These are phyloP conservation scores for Macroramphosus scolopax DNA, from an alignment of 2,797 vertebrate species.

Conservation along the genomic window DNA sequence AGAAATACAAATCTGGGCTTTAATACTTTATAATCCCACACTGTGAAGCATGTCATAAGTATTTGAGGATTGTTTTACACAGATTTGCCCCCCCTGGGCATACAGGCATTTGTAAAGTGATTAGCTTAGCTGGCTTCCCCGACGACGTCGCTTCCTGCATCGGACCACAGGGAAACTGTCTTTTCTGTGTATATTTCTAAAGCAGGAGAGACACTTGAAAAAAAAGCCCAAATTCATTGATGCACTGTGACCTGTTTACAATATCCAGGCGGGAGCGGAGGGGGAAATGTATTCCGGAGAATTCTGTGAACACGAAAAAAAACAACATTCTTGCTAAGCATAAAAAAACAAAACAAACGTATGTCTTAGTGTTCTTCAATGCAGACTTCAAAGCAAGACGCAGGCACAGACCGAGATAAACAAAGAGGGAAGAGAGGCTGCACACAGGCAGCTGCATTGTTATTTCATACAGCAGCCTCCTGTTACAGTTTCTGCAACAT, in stretches of 20 bases:
- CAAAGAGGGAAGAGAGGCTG: constrained; percentile 31
- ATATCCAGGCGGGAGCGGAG: constrained; percentile 40
- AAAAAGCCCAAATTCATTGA: constrained; percentile 10
- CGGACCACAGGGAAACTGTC: constrained; percentile 12
- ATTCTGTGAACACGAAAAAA: too few species aligned
- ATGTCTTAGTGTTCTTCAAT: constrained; percentile 46
- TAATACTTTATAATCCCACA: constrained; percentile 40
- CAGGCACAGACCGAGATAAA: constrained; percentile 37
- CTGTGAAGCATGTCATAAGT: constrained; percentile 39
- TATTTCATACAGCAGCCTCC: constrained; percentile 52
- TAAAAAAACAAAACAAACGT: constrained; percentile 59
- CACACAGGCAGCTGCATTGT: constrained; percentile 52
- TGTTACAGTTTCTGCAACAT: constrained; percentile 56
- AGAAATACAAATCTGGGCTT: constrained; percentile 39
- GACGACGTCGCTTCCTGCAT: constrained; percentile 16
- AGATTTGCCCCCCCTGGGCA: constrained; percentile 40
- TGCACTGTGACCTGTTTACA: constrained; percentile 53
- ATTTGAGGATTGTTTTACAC: constrained; percentile 44
- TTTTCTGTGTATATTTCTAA: constrained; percentile 1
- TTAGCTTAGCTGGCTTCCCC: too few species aligned
- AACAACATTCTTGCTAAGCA: constrained; percentile 38
- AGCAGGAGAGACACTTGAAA: constrained; percentile 11
- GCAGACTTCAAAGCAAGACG: constrained; percentile 61
- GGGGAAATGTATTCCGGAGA: constrained; percentile 20
- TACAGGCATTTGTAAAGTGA: too few species aligned